Percentiles rank a stretch among this genome's conserved stretches.
phyloP scores from a whole-genome alignment of 2,888 invertebrate species.

The Antheraea yamamai region DNA sequence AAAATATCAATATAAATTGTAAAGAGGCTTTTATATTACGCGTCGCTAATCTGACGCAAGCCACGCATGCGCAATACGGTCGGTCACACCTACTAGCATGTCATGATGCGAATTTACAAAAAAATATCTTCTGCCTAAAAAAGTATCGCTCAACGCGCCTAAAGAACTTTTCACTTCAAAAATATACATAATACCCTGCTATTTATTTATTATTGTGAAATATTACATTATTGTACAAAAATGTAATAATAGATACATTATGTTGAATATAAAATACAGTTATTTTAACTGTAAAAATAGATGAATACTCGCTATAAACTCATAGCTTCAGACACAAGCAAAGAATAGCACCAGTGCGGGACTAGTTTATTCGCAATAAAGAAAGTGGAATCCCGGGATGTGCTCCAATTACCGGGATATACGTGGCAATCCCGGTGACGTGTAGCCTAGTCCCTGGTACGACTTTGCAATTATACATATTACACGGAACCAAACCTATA shows the following conservation, averaged over 20 bases:
- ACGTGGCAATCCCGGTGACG: slow-evolving; percentile 79
- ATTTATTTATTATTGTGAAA: not conserved
- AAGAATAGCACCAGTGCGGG: slow-evolving; percentile 72
- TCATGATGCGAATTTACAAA: too few species aligned
- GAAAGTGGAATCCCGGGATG: slow-evolving; percentile 80
- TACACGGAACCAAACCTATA: slow-evolving; percentile 60
- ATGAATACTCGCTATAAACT: slow-evolving; percentile 28
- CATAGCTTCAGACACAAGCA: slow-evolving; percentile 40
- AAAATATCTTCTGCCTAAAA: too few species aligned
- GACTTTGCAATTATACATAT: slow-evolving; percentile 74
- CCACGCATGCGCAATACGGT: too few species aligned
- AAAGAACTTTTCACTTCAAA: not conserved
- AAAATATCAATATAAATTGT: too few species aligned
- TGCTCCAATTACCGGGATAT: slow-evolving; percentile 81
- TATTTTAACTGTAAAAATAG: not conserved
- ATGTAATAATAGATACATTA: not conserved
- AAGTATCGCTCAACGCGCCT: too few species aligned
- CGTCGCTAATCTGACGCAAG: too few species aligned
- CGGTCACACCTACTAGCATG: too few species aligned
- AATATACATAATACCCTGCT: not conserved
- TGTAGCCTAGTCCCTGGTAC: slow-evolving; percentile 65
- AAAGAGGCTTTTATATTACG: too few species aligned
- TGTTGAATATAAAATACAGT: not conserved
- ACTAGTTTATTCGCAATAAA: slow-evolving; percentile 81
- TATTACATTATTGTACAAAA: not conserved